A percentile compares a stretch with the other conserved stretches of the same genome.
Evolutionary conservation across 2,113 vertebrate genomes (phyloP).

Genomic region (Phodopus roborovskii): DNA sequence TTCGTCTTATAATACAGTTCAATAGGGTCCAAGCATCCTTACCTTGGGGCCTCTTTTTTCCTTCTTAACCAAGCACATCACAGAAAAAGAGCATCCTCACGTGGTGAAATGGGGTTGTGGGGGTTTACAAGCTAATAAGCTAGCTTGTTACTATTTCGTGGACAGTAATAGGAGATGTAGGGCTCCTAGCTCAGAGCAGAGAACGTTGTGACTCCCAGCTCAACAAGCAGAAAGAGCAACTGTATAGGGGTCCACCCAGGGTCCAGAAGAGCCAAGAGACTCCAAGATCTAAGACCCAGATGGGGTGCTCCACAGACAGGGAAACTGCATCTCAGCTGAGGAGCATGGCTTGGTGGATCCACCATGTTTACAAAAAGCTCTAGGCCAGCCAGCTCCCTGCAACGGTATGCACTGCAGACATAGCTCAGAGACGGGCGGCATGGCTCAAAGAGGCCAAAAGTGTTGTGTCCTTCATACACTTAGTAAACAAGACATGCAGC

Average conservation of each 20-base stretch:
- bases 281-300: not conserved
- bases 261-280: not conserved
- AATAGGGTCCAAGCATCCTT: not conserved
- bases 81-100: not conserved
- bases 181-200: not conserved
- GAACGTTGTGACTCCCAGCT: not conserved
- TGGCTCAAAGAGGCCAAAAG: not conserved
- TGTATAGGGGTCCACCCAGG: not conserved
- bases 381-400: not conserved
- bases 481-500: not conserved
- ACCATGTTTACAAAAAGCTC: not conserved
- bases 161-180: not conserved
- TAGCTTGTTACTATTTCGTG: not conserved
- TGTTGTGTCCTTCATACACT: not conserved
- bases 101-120: not conserved
- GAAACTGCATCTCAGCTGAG: not conserved
- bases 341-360: not conserved
- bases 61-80: not conserved
- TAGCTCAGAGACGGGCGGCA: not conserved
- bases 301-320: not conserved
- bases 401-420: not conserved
- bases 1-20: not conserved
- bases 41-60: not conserved
- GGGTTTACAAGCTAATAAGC: not conserved
- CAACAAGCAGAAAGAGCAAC: not conserved